phyloP scores from a whole-genome alignment of 2,113 vertebrate genomes.

The Pelvicachromis taeniatus region DNA sequence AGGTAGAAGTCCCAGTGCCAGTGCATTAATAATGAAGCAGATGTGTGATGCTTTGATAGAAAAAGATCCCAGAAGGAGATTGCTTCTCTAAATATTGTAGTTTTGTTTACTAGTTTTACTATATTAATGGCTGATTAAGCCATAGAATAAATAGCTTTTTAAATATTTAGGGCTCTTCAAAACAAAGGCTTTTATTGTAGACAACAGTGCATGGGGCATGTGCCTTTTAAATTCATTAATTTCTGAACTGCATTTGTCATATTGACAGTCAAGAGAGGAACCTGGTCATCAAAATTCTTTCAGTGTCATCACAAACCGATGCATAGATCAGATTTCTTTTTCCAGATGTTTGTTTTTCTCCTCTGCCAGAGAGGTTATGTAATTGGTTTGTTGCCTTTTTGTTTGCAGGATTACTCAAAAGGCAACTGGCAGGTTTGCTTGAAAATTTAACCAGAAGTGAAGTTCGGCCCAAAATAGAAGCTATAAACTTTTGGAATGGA shows the following conservation, averaged over 20 bases:
- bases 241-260: neutral
- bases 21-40: constrained; percentile 4
- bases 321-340: neutral
- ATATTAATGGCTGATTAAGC: neutral
- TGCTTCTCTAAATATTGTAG: neutral
- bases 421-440: neutral
- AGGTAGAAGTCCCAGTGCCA: neutral
- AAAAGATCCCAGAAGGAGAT: neutral
- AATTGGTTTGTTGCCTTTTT: neutral
- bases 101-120: neutral
- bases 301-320: neutral
- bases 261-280: neutral
- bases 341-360: neutral
- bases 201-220: neutral
- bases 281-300: neutral
- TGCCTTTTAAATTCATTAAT: neutral
- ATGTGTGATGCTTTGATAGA: neutral
- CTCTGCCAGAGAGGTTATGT: neutral
- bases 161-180: constrained; percentile 1
- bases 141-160: neutral
- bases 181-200: constrained; percentile 3
- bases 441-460: neutral
- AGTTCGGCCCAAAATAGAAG: neutral
- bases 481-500: neutral
- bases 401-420: neutral